phyloP scores from a whole-genome alignment of 2,797 vertebrate genomes.

The Mormyrops attenuatus region DNA sequence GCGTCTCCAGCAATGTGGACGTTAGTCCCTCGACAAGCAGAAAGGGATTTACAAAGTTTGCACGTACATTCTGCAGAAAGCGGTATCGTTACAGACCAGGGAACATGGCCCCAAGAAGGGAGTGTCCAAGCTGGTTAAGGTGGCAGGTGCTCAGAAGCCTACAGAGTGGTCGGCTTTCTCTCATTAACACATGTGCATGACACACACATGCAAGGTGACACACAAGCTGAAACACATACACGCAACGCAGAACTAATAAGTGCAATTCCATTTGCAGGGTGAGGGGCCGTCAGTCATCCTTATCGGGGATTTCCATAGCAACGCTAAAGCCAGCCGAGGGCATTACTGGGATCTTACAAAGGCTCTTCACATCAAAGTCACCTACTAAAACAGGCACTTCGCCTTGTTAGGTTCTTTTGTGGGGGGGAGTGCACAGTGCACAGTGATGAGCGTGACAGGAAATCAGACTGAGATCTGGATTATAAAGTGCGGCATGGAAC shows the following conservation, averaged over 20 bases:
- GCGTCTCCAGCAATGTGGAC: neutral
- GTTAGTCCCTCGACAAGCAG: neutral
- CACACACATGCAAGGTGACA: neutral
- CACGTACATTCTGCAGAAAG: neutral
- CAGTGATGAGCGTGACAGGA: neutral
- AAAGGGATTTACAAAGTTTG: neutral
- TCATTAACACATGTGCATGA: slow-evolving; percentile 1
- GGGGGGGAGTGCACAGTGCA: neutral
- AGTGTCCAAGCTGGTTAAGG: slow-evolving; percentile 5
- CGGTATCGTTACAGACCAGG: neutral
- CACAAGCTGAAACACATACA: neutral
- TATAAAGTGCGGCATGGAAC: neutral
- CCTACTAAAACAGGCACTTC: neutral
- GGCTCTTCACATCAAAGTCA: neutral
- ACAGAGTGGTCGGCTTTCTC: neutral
- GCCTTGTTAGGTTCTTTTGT: neutral
- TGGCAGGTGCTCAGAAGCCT: neutral
- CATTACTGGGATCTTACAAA: slow-evolving; percentile 10
- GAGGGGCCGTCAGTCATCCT: slow-evolving; percentile 28
- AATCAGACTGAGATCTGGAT: neutral
- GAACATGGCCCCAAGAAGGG: neutral
- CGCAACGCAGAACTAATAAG: neutral
- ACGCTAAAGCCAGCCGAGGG: slow-evolving; percentile 15
- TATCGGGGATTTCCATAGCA: slow-evolving; percentile 34
- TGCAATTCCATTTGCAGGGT: slow-evolving; percentile 24